These are phyloP conservation scores for Rhinogobius similis DNA, from an alignment of 2,113 vertebrate species.

Conservation along the genomic window DNA sequence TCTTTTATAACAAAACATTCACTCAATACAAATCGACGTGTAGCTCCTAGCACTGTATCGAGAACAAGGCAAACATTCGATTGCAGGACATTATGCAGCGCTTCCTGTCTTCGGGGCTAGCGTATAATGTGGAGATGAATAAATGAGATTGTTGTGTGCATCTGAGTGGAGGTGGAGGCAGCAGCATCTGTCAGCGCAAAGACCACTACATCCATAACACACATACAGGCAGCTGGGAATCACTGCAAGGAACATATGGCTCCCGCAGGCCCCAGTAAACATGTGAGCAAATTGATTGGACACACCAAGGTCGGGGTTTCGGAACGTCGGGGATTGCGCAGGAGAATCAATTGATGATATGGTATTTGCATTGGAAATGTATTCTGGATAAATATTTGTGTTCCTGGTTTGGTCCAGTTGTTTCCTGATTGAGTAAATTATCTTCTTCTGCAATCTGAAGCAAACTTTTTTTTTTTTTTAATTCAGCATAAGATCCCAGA, in stretches of 20 bases:
- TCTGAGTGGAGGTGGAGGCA: conserved; percentile 6
- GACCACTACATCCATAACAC: conserved; percentile 31
- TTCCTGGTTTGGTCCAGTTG: neutral
- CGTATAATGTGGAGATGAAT: conserved; percentile 17
- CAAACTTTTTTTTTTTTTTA: too few species aligned
- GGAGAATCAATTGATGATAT: conserved; percentile 5
- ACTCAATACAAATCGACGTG: conserved; percentile 54
- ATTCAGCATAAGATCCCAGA: too few species aligned
- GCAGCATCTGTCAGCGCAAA: conserved; percentile 26
- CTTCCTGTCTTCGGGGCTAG: conserved; percentile 32
- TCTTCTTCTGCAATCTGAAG: neutral
- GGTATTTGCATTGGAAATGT: neutral
- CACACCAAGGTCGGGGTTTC: neutral
- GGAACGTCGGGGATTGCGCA: neutral
- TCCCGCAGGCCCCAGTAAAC: conserved; percentile 12
- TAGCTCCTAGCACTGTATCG: conserved; percentile 10
- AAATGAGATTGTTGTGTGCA: conserved; percentile 18
- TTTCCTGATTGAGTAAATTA: neutral
- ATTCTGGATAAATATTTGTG: neutral
- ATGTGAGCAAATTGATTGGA: conserved; percentile 30
- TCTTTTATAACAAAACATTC: conserved; percentile 29
- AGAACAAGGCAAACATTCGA: conserved; percentile 44
- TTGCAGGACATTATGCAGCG: conserved; percentile 4
- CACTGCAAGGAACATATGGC: conserved; percentile 47
- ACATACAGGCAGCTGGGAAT: conserved; percentile 45